phyloP scores from a whole-genome alignment of 1,140 invertebrate genomes.

The Diachasma alloeum region DNA sequence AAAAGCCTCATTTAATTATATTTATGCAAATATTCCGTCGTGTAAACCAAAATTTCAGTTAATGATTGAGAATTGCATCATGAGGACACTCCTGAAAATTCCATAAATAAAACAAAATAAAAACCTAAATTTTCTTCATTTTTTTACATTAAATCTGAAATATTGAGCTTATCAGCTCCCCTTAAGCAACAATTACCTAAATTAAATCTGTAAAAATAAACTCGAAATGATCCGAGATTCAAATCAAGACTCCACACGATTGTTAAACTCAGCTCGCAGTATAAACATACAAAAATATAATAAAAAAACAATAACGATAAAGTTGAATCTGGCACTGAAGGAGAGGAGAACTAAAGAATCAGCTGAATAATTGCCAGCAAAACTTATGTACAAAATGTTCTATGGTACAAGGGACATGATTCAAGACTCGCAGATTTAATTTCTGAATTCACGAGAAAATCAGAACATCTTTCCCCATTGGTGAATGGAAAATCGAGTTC shows the following conservation, averaged over 20 bases:
- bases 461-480: neutral
- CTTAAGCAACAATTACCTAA: no score
- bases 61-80: no score
- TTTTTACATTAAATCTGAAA: no score
- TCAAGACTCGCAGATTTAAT: neutral
- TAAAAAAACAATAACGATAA: slow-evolving; percentile 44
- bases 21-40: no score
- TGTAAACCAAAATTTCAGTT: no score
- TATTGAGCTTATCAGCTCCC: no score
- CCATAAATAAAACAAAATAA: no score
- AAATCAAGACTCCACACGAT: neutral
- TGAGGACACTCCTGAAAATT: no score
- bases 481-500: neutral
- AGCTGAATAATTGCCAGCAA: neutral
- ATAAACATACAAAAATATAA: slow-evolving; percentile 60
- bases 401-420: no score
- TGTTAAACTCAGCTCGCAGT: slow-evolving; percentile 24
- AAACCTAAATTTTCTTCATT: no score
- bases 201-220: no score
- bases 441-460: neutral
- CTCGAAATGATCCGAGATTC: neutral
- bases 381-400: neutral
- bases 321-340: neutral
- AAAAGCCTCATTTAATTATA: no score
- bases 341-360: neutral